These are phyloP conservation scores for Hyles euphorbiae DNA, from an alignment of 1,140 invertebrate genomes.

Conservation along the genomic window DNA sequence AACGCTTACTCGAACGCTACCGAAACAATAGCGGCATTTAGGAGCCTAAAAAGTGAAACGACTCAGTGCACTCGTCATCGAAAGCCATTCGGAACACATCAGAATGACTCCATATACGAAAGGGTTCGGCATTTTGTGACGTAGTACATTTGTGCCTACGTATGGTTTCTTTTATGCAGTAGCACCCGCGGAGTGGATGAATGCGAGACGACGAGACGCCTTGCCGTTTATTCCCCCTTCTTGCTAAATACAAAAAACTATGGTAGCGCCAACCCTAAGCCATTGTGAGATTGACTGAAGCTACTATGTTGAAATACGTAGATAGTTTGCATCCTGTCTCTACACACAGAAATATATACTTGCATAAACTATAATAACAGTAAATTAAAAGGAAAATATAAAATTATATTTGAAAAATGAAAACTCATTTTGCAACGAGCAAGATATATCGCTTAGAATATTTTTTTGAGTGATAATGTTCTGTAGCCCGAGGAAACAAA, in stretches of 20 bases:
- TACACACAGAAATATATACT: background rate
- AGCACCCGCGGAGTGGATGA: conserved; percentile 62
- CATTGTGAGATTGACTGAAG: conserved; percentile 60
- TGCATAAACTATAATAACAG: background rate
- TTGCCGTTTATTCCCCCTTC: conserved; percentile 54
- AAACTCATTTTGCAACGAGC: no score
- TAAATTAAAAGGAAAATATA: no score
- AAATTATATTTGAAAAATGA: no score
- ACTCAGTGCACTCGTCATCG: conserved; percentile 67
- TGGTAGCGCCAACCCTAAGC: conserved; percentile 45
- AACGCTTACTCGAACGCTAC: conserved; percentile 37
- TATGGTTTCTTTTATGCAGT: conserved; percentile 57
- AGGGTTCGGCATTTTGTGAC: conserved; percentile 42
- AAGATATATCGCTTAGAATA: no score
- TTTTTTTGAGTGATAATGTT: conserved; percentile 1
- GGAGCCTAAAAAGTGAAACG: conserved; percentile 64
- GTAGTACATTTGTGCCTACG: conserved; percentile 32
- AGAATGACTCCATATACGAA: conserved; percentile 52
- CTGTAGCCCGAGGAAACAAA: conserved; percentile 23
- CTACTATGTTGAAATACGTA: conserved; percentile 55
- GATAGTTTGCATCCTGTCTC: conserved; percentile 25
- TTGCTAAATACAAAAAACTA: conserved; percentile 66
- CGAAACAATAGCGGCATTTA: conserved; percentile 68
- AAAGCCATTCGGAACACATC: conserved; percentile 69
- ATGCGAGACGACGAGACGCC: conserved; percentile 56